Conservation (phyloP, 2,113 vertebrate genomes). For the Irena cyanogastra region DNA sequence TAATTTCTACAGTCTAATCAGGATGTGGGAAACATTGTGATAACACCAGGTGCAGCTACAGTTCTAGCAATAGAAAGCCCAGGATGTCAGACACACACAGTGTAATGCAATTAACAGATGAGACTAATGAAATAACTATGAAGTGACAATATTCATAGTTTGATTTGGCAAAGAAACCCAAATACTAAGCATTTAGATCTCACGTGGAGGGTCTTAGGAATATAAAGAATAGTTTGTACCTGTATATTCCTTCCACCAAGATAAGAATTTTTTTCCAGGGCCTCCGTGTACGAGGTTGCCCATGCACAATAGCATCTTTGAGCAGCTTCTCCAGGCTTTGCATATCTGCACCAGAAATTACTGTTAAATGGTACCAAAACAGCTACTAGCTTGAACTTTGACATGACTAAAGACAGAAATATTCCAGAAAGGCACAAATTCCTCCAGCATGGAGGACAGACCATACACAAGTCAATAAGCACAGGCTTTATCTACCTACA, state of each 20-base stretch:
- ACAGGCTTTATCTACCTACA: neutral
- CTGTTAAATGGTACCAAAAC: constrained; percentile 57
- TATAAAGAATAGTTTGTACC: constrained; percentile 73
- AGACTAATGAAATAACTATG: neutral
- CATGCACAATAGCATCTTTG: constrained; percentile 92
- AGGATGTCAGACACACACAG: neutral
- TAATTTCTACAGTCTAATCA: neutral
- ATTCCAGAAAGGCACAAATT: neutral
- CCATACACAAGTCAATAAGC: neutral
- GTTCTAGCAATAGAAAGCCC: neutral
- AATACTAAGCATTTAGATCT: neutral
- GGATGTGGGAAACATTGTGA: neutral
- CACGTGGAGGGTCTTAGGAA: constrained; percentile 1
- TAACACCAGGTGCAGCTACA: neutral
- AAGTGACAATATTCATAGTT: neutral
- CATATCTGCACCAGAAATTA: constrained; percentile 84
- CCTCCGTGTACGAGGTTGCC: constrained; percentile 91
- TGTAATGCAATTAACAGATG: neutral
- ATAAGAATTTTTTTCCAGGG: constrained; percentile 99
- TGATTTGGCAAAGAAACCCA: neutral
- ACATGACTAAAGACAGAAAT: constrained; percentile 17
- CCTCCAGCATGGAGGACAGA: neutral
- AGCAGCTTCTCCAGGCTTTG: constrained; percentile 95
- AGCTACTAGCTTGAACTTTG: constrained; percentile 19
- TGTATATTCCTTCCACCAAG: constrained; percentile 96